Evolutionary conservation across 2,113 vertebrate genomes (phyloP).

Genomic region (Etheostoma spectabile): DNA sequence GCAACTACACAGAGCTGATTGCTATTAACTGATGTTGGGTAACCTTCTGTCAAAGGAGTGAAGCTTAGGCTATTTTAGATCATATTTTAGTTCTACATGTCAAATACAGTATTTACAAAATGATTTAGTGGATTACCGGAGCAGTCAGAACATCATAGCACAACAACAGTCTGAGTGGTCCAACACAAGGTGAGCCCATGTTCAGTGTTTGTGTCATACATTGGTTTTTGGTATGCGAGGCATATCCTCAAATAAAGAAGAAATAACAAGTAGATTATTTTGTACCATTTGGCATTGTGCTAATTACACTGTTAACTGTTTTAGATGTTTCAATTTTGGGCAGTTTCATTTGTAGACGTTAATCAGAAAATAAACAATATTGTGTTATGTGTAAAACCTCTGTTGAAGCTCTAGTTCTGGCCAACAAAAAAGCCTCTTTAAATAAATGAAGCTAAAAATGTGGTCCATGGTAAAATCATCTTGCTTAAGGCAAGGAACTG

Average conservation of each 20-base stretch:
- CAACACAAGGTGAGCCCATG: background rate
- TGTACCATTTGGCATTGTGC: background rate
- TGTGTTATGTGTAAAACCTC: background rate
- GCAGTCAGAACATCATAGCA: background rate
- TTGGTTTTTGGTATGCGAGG: too few relatives aligned
- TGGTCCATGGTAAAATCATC: background rate
- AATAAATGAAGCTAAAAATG: background rate
- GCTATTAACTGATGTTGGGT: background rate
- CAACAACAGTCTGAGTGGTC: background rate
- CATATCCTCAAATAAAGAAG: too few relatives aligned
- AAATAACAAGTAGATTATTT: too few relatives aligned
- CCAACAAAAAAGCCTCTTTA: background rate
- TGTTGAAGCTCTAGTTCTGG: background rate
- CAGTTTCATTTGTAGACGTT: background rate
- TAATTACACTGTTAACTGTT: background rate
- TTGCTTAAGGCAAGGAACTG: constrained; percentile 4
- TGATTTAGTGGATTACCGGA: background rate
- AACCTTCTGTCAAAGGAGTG: background rate
- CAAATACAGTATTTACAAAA: background rate
- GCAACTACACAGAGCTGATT: background rate
- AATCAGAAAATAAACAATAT: background rate
- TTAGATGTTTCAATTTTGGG: background rate
- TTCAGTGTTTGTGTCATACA: background rate
- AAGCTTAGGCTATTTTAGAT: background rate
- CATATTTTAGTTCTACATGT: background rate